Percentiles rank a stretch among this genome's conserved stretches.
These are phyloP conservation scores for Columba janthina DNA, from an alignment of 2,113 vertebrate genomes.

Conservation along the genomic window DNA sequence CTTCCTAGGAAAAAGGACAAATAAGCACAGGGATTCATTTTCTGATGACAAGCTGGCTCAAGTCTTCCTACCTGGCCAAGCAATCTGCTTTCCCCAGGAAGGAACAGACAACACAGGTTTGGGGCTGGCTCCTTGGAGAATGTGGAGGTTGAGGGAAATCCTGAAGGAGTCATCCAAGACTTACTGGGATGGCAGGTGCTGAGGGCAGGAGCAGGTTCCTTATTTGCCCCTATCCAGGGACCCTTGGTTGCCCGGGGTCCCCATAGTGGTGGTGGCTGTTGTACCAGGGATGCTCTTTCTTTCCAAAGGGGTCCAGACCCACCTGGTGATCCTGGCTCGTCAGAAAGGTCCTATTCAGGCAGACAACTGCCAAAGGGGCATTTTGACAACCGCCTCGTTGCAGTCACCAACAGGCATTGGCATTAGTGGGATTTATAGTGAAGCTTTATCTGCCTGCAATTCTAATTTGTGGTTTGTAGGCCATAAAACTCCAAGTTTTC, in stretches of 20 bases:
- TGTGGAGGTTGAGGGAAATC: neutral
- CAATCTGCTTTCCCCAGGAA: neutral
- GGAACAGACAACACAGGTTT: neutral
- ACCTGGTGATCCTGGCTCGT: neutral
- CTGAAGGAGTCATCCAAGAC: neutral
- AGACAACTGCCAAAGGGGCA: neutral
- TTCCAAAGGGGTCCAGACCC: neutral
- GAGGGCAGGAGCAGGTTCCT: neutral
- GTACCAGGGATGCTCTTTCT: neutral
- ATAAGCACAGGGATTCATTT: neutral
- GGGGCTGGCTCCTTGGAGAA: neutral
- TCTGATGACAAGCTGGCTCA: neutral
- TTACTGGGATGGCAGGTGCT: neutral
- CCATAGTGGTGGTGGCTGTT: neutral
- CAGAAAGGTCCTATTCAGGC: accelerated
- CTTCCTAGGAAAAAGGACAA: neutral
- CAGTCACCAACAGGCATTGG: neutral
- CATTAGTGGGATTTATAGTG: neutral
- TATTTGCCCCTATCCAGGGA: neutral
- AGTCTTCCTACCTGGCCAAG: neutral
- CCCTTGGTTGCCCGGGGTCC: neutral
- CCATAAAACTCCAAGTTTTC: slow-evolving; percentile 51
- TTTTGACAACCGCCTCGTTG: neutral
- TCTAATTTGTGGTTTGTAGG: slow-evolving; percentile 36
- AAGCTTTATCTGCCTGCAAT: slow-evolving; percentile 58